A percentile compares a stretch with the other conserved stretches of the same genome.
Conservation (phyloP, 2,113 vertebrate species). For the Brevimyrus niger region DNA sequence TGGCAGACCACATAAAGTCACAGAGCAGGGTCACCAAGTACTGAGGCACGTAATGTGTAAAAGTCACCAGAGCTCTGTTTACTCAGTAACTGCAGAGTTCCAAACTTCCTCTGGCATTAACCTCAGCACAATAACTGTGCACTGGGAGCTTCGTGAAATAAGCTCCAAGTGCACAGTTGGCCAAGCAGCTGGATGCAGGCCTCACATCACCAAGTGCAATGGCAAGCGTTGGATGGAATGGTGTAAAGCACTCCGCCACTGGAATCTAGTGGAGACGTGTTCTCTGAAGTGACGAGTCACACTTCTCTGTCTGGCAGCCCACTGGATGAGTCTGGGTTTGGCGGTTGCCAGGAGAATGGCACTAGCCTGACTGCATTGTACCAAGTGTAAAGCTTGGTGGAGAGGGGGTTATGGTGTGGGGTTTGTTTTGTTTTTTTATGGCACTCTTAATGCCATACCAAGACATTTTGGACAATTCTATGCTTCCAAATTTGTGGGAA, state of each 20-base stretch:
- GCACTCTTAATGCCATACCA: background rate
- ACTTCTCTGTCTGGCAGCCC: background rate
- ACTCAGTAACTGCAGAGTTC: background rate
- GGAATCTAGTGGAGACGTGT: background rate
- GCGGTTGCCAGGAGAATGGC: background rate
- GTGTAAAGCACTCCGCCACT: background rate
- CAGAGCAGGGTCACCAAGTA: background rate
- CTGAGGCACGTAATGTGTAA: background rate
- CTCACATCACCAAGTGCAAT: background rate
- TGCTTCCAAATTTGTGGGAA: background rate
- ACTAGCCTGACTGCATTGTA: background rate
- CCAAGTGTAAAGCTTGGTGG: background rate
- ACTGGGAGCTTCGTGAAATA: background rate
- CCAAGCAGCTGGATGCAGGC: background rate
- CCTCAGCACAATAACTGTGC: background rate
- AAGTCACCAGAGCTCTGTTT: background rate
- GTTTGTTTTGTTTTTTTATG: no score
- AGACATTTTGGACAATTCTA: background rate
- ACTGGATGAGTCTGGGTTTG: background rate
- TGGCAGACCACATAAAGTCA: background rate
- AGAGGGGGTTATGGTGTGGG: background rate
- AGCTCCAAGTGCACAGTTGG: no score
- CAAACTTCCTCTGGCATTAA: background rate
- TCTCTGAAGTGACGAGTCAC: background rate
- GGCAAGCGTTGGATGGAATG: background rate